phyloP scores from a whole-genome alignment of 2,113 vertebrate species.

The Pagrus major region DNA sequence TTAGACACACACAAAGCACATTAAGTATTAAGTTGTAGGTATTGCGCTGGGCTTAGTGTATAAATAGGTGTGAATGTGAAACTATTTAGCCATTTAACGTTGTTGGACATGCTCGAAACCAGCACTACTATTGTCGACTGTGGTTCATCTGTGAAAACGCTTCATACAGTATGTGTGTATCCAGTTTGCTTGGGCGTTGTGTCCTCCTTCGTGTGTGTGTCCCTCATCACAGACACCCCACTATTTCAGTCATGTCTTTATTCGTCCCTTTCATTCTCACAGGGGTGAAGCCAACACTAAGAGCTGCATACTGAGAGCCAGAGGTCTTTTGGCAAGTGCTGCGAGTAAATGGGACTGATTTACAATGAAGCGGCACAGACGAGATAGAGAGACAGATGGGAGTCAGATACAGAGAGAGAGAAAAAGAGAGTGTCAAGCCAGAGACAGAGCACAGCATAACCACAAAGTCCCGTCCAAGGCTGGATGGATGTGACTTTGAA shows the following conservation, averaged over 20 bases:
- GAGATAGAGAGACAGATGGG: slow-evolving; percentile 21
- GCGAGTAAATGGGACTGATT: slow-evolving; percentile 40
- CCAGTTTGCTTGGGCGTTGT: background rate
- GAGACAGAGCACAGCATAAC: slow-evolving; percentile 18
- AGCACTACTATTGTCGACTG: background rate
- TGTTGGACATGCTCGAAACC: background rate
- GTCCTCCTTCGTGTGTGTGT: background rate
- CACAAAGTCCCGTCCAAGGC: slow-evolving; percentile 14
- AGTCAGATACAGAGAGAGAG: slow-evolving; percentile 18
- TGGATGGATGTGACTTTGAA: slow-evolving; percentile 25
- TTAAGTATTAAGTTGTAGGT: background rate
- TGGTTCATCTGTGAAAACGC: background rate
- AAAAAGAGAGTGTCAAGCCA: background rate
- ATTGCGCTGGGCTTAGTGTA: background rate
- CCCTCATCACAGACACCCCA: slow-evolving; percentile 5
- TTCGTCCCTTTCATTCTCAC: slow-evolving; percentile 20
- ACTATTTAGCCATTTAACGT: background rate
- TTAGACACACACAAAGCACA: background rate
- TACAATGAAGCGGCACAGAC: slow-evolving; percentile 23
- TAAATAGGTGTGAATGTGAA: background rate
- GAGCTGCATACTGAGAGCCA: slow-evolving; percentile 30
- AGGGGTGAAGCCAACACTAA: slow-evolving; percentile 6
- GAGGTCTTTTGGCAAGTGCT: slow-evolving; percentile 17
- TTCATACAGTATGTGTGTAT: background rate
- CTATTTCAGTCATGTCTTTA: slow-evolving; percentile 1